Base-by-base conservation (phyloP, 2,113 vertebrate species). In the Nothobranchius furzeri region DNA sequence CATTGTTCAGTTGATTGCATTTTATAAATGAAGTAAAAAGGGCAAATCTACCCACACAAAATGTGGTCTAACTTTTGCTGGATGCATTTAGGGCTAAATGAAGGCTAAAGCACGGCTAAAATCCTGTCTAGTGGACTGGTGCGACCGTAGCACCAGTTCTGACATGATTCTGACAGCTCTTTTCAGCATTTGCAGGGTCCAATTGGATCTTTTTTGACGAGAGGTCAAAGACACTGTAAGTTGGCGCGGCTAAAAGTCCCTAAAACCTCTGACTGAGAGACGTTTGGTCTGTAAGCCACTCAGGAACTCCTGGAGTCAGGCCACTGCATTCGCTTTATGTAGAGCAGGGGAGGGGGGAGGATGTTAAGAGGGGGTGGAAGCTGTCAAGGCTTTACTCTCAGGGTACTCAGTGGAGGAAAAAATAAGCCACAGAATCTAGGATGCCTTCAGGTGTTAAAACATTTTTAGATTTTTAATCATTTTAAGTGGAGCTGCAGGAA, bases 391-490 rank as follows among this genome's bases (percentile, higher is more conserved):
- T 89, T 85, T 90, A 85, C 89, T 90, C 89, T 88, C 68, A 86
- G 86, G 90, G 87, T 84, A 85, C 83, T 86, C 82, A 79, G 84
- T 85, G 76, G 74, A 78, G 80, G 84, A 88, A 85, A 90, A 88
- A 88, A 87, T 85, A 86, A 89, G 84, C 81, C 89, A 88, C 74
- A 85, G 87, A 92, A 92, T 91, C 85, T 92, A 90, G 91, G 90
- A 91, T 92, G 91, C 91, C 92, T 91, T 87, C 84, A 90, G 92
- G 92, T 90, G 86, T 88, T 90, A 85, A 89, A 92, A 88, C 88
- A 92, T 93, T 92, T 93, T 93, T 93, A 93, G 91, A 92, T 89
- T 93, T 92, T 92, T 91, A 93, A 93, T 93, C 87, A 93, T 92
- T 93, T 91, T 85, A 90, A 91, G 84, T 80, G 85, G 73, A 42